A percentile compares a stretch with the other conserved stretches of the same genome.
phyloP scores from a whole-genome alignment of 2,113 vertebrate species.

The Cryptomyrus ogoouensis region DNA sequence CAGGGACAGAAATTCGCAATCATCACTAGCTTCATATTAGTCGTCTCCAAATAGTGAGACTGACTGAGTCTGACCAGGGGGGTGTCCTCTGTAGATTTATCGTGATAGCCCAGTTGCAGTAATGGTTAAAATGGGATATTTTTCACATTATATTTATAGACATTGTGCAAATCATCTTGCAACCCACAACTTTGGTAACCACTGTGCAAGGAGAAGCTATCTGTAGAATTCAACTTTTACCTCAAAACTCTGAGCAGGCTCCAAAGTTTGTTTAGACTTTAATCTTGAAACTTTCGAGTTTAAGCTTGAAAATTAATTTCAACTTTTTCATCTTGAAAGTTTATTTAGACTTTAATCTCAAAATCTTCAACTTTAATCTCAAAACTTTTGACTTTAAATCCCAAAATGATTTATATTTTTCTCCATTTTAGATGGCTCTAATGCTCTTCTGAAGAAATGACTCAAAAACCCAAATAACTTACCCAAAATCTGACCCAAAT shows the following conservation, averaged over 20 bases:
- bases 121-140: background rate
- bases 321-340: background rate
- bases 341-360: background rate
- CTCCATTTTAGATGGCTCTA: background rate
- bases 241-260: background rate
- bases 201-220: background rate
- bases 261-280: background rate
- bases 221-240: background rate
- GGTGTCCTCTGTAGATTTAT: background rate
- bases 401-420: background rate
- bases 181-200: background rate
- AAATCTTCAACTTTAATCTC: background rate
- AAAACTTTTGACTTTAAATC: background rate
- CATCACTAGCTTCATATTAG: background rate
- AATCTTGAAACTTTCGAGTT: background rate
- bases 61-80: background rate
- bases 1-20: background rate
- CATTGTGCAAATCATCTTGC: background rate
- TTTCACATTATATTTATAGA: background rate
- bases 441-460: background rate
- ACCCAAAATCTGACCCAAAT: slow-evolving; percentile 63
- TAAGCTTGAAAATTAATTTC: background rate
- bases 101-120: background rate
- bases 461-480: slow-evolving; percentile 31
- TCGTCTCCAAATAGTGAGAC: background rate